Conservation (phyloP, 1,140 invertebrate species). For the Drosophila micromelanica region DNA sequence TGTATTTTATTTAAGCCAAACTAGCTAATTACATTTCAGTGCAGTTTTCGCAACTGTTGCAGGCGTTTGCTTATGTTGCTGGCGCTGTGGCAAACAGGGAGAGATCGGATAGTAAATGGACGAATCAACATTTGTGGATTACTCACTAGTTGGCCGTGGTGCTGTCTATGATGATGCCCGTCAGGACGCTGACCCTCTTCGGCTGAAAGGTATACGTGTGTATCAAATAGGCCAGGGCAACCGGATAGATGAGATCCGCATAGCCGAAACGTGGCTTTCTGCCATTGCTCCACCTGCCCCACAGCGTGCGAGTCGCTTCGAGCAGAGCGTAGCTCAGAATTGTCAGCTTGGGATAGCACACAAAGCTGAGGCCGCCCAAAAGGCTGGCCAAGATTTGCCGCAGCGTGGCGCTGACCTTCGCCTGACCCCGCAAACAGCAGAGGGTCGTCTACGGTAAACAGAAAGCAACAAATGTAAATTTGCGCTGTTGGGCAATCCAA, state of each 20-base stretch:
- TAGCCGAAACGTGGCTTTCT: constrained; percentile 18
- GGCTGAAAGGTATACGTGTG: constrained; percentile 41
- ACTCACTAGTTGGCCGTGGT: constrained; percentile 66
- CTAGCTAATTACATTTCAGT: constrained; percentile 11
- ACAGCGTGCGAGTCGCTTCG: constrained; percentile 35
- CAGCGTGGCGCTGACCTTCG: background rate
- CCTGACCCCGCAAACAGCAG: constrained; percentile 30
- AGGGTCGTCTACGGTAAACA: constrained; percentile 22
- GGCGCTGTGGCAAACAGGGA: constrained; percentile 19
- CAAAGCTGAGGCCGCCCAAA: constrained; percentile 48
- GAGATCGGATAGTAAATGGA: background rate
- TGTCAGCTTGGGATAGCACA: constrained; percentile 49
- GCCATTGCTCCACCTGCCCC: constrained; percentile 9
- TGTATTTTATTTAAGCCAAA: background rate
- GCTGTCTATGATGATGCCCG: constrained; percentile 43
- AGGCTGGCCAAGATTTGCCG: constrained; percentile 49
- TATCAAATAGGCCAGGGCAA: constrained; percentile 53
- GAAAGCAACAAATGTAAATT: too few relatives aligned
- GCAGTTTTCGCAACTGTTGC: background rate
- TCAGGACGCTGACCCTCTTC: constrained; percentile 33
- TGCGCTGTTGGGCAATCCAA: too few relatives aligned
- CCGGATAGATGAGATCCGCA: constrained; percentile 36
- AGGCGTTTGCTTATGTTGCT: constrained; percentile 29
- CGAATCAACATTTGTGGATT: background rate
- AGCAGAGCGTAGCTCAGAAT: constrained; percentile 58